Evolutionary conservation across 37 sponge, comb jelly and placozoan genomes (phyloP), one percentile per base, ranked within the genome.

Genomic region (Dysidea cf. avara): DNA sequence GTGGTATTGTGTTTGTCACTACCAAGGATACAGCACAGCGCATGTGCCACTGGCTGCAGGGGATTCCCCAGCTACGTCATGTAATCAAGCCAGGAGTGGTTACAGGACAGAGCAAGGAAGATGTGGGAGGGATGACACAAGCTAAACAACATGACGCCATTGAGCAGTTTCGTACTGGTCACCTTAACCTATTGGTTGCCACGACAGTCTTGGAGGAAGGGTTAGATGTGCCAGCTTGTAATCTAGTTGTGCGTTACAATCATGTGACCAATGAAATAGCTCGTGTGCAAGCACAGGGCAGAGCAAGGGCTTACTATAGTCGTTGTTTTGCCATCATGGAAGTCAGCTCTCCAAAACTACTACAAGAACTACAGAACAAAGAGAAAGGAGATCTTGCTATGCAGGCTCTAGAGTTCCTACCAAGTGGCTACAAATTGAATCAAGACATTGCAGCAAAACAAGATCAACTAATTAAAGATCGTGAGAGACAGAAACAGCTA

Each of bases 131-230:
- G 59, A 90, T 90, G 87, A 82, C 75, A 25, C 53, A 71, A 51
- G 56, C 53, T 20, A 79, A 86, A 36, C 90, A 92, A 58, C 64
- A 77, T 20, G 52, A 79, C 22, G 83, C 75, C 3, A 62, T 97
- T 51, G 64, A 84, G 21, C 53, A 81, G 30, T 97, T 97, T 62
- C 80, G 93, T 13, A 51, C 73, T 9, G 85, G 83, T 11, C 72
- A 81, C 24, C 63, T 49, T 43, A 97, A 97, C 64, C 66, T 97
- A 17, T 58, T 96, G n/a, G 77, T 90, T n/a, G 78, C 91, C 16
- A 92, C 97, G 13, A 85, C 88, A 56, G 94, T 91, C 30, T 61
- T 87, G 0, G 97, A 96, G 76, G 97, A 96, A 55, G 97, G 97
- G 2, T 51, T 96, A n/a, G 97, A 96, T 78, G 87, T 96, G 2